Base-by-base conservation (phyloP, 2,113 vertebrate species). In the Azemiops feae region DNA sequence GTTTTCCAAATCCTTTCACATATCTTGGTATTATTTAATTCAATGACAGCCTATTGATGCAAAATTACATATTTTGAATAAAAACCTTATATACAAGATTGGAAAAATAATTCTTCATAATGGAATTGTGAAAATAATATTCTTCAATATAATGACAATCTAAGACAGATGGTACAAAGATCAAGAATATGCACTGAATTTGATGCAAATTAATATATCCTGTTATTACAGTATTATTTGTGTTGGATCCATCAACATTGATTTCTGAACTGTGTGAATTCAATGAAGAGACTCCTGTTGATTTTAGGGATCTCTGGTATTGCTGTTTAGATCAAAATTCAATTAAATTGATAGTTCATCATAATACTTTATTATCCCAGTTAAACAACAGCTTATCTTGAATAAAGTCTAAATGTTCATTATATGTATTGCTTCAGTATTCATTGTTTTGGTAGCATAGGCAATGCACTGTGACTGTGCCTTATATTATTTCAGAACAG, bases 191-290 rank as follows among this genome's bases (percentile, higher is more conserved):
- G 92, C 91, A 47, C 45, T 69, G 30, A 16, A 34, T 69, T 69
- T 64, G n/a, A 69, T 69, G 30, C 30, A 69, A 69, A 69, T 69
- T 14, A 69, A 1, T n/a, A 14, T 69, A 14, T 69, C 30, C n/a
- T 97, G 96, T 50, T 57, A 39, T 57, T 57, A 16, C 6, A 22
- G 1, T 95, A 27, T 92, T 89, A 52, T 85, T 91, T n/a, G 9
- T 57, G 10, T 47, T 39, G 9, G 55, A 22, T 81, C 14, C 60
- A 81, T 69, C 14, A 69, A n/a, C 12, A 69, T 34, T 14, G 11
- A 69, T 43, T 69, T 50, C 30, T 88, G 47, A 88, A 69, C 6
- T 39, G 14, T 54, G 1, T 85, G 88, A 58, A 92, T 85, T 85
- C 18, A 18, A 23, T n/a, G n/a, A 47, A 20, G 22, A 53, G 57